These are phyloP conservation scores for Brachyptera risi DNA, from an alignment of 2,888 invertebrate genomes.

Conservation along the genomic window DNA sequence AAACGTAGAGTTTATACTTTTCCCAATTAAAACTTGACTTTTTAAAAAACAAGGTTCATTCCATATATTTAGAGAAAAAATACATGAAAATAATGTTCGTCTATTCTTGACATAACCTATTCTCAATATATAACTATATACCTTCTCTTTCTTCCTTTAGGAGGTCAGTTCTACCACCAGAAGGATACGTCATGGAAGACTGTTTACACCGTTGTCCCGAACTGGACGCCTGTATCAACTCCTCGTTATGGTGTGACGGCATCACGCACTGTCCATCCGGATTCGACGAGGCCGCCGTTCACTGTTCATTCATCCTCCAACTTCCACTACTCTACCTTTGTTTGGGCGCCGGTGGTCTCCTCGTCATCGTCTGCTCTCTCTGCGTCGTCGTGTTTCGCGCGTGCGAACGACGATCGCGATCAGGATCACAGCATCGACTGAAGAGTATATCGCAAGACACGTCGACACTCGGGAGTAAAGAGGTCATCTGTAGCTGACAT, in stretches of 20 bases:
- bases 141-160: slow-evolving; percentile 47
- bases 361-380: slow-evolving; percentile 39
- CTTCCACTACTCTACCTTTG: slow-evolving; percentile 70
- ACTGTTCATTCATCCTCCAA: slow-evolving; percentile 73
- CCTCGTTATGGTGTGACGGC: slow-evolving; percentile 78
- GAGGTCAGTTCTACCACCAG: slow-evolving; percentile 51
- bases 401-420: slow-evolving; percentile 21
- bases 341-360: slow-evolving; percentile 45
- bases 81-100: no score
- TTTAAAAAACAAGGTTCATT: no score
- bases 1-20: no score
- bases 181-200: slow-evolving; percentile 61
- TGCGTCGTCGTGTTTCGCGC: slow-evolving; percentile 35
- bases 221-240: slow-evolving; percentile 74
- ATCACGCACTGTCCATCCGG: slow-evolving; percentile 73
- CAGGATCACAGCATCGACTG: slow-evolving; percentile 13
- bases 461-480: slow-evolving; percentile 49
- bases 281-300: slow-evolving; percentile 72
- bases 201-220: slow-evolving; percentile 74
- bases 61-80: no score
- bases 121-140: no score
- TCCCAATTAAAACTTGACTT: no score
- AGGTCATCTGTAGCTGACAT: slow-evolving; percentile 94
- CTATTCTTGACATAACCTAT: no score
- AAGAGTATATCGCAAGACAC: slow-evolving; percentile 15